Evolutionary conservation across 2,888 invertebrate species (phyloP), one percentile per base, ranked within the genome.

Genomic region (Chalcosyrphus nemorum): DNA sequence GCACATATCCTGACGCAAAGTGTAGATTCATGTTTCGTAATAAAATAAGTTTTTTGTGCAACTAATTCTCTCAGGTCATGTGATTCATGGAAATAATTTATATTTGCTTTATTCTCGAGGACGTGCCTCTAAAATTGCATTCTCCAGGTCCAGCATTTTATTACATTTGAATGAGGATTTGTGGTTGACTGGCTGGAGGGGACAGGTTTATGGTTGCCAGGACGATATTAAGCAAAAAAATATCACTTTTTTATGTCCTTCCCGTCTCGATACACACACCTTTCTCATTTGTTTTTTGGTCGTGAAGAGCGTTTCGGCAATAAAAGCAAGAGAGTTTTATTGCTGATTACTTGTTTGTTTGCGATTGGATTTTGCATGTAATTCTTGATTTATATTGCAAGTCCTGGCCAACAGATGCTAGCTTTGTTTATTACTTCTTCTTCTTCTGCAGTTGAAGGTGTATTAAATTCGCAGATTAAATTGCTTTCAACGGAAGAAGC

Each of bases 351-450:
- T 24, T 32, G 3, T 41, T 61, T 47, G 24, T 6, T 59, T 59
- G 47, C 38, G 21, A 47, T 70, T 70, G 71, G 57, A 24, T 56
- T 54, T 43, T 70, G 35, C 29, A 21, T 32, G 32, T 47, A 17
- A 47, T 61, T 15, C 21, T 13, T 52, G 61, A 61, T 72, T 72
- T 61, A 72, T 52, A n/a, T n/a, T n/a, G 17, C 24, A 24, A n/a
- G n/a, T 41, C 71, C 50, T 11, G 6, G 27, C 3, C 54, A 32
- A 6, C 24, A 35, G 24, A 52, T 27, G n/a, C n/a, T 11, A 19
- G 45, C 5, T n/a, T 5, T 1, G 3, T 47, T 21, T 38, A 38
- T 38, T 13, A 4, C 38, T 38, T 11, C 35, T 2, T n/a, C n/a
- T n/a, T n/a, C n/a, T n/a, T 32, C 2, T 13, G n/a, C 11, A 38